phyloP scores from a whole-genome alignment of 2,113 vertebrate species.

The Melanerpes formicivorus region DNA sequence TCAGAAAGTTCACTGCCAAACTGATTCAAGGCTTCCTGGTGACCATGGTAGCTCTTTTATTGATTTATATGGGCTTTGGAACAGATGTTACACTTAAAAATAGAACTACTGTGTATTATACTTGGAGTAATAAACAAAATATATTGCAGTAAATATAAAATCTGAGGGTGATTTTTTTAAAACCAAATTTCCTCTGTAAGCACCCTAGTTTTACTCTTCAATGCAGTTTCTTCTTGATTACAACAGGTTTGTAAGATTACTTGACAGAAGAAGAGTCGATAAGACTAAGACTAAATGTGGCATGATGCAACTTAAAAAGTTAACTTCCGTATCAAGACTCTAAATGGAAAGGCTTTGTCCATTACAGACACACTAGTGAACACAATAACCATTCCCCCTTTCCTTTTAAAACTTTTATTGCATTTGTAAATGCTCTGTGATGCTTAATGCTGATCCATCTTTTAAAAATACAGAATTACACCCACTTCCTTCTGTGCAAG shows the following conservation, averaged over 20 bases:
- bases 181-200: neutral
- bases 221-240: neutral
- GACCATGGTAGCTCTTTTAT: neutral
- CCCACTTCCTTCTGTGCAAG: slow-evolving; percentile 48
- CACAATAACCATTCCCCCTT: neutral
- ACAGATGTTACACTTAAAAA: neutral
- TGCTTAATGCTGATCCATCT: neutral
- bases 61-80: neutral
- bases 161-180: neutral
- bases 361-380: neutral
- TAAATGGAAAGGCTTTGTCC: neutral
- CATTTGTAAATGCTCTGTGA: slow-evolving; percentile 17
- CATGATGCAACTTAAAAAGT: neutral
- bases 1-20: neutral
- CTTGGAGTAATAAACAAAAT: neutral
- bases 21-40: neutral
- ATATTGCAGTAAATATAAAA: neutral
- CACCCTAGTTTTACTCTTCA: neutral
- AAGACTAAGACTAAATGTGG: neutral
- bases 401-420: neutral
- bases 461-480: slow-evolving; percentile 57
- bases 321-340: neutral
- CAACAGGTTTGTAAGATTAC: too few relatives aligned
- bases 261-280: neutral
- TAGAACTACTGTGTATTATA: neutral